phyloP scores from a whole-genome alignment of 2,888 invertebrate species.

The Neoascia interrupta region DNA sequence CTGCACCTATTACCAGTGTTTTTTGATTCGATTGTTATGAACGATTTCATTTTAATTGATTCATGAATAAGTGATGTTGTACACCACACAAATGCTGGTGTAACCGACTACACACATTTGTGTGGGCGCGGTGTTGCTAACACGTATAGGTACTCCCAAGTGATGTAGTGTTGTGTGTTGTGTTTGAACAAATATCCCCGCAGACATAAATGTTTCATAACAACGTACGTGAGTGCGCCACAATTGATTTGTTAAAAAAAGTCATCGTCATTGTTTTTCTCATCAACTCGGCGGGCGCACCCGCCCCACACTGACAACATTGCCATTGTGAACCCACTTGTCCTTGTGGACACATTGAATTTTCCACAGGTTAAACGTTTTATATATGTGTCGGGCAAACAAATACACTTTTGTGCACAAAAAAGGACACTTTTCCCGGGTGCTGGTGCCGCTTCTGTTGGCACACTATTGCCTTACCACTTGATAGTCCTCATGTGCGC shows the following conservation, averaged over 20 bases:
- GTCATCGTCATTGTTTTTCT: slow-evolving; percentile 26
- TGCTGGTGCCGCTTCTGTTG: slow-evolving; percentile 2
- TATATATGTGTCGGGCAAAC: slow-evolving; percentile 33
- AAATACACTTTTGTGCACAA: slow-evolving; percentile 23
- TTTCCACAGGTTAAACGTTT: slow-evolving; percentile 66
- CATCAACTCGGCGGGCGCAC: not conserved
- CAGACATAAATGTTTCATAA: slow-evolving; percentile 46
- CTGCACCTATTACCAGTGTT: too few relatives aligned
- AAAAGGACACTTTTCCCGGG: slow-evolving; percentile 15
- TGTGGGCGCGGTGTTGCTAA: not conserved
- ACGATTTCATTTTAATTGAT: slow-evolving; percentile 47
- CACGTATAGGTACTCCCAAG: too few relatives aligned
- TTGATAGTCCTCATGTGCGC: slow-evolving; percentile 16
- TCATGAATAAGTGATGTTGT: slow-evolving; percentile 43
- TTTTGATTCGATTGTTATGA: slow-evolving; percentile 10
- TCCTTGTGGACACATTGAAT: slow-evolving; percentile 46
- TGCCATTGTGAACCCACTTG: slow-evolving; percentile 38
- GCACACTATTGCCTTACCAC: slow-evolving; percentile 28
- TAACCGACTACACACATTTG: not conserved
- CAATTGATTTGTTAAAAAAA: slow-evolving; percentile 64
- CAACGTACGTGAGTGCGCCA: slow-evolving; percentile 40
- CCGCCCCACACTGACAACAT: too few relatives aligned
- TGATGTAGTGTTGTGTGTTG: not conserved
- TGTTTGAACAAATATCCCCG: slow-evolving; percentile 38
- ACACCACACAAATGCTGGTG: slow-evolving; percentile 24